Base-by-base conservation (phyloP, 2,113 vertebrate species). In the Clupea harengus region DNA sequence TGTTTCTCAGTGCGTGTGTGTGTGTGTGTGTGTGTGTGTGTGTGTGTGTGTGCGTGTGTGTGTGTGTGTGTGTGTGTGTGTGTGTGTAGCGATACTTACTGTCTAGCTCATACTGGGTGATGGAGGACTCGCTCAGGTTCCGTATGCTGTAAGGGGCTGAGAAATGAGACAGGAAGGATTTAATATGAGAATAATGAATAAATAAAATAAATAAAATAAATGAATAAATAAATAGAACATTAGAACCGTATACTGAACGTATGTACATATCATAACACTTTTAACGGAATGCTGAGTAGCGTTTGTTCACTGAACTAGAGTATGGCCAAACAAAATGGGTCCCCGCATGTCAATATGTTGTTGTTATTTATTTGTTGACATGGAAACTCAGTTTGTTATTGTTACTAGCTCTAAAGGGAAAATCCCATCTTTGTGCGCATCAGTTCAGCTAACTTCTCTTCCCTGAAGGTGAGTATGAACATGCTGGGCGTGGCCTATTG, bases 81-180 rank as follows among this genome's bases (percentile, higher is more conserved):
- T 81, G 25, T 6, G 52, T 25, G 44, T 57, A 39, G 39, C 39
- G 1, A 39, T 2, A 97, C 98, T 98, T 97, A 99, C 97, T 97
- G 95, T 98, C 95, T 92, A 99, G 92, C 91, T 99, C 96, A 18
- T 97, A 97, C 91, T 99, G 97, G 28, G 93, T 96, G 93, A 98
- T 94, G 82, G 94, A 91, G 2, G 97, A 94, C 60, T 97, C 96
- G 82, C 95, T 98, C 93, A 99, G 96, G 93, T 99, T 99, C 88
- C 94, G 93, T 87, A 96, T 88, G 86, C 96, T 92, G 92, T 98
- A 98, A 45, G 92, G 92, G 0, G 97, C 98, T 99, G 91, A 0
- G 54, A 45, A 45, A 57, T 13, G 20, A 87, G 83, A 84, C 6
- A 52, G 46, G 89, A 84, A 0, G 1, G 82, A 83, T 83, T 20